phyloP scores from a whole-genome alignment of 1,140 invertebrate genomes.

The Andricus grossulariae region DNA sequence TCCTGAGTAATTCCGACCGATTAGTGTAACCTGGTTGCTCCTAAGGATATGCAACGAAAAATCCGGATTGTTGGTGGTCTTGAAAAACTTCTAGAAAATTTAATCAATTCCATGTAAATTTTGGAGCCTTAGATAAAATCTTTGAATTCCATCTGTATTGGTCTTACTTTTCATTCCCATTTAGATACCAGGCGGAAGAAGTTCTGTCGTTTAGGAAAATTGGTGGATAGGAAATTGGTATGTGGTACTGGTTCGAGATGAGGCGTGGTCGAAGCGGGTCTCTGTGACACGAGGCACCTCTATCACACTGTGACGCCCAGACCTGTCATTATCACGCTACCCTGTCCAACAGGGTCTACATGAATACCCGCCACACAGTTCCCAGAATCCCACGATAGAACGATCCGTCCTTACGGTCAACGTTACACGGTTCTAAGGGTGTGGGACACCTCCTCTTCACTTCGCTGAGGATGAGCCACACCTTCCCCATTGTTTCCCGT shows the following conservation, averaged over 20 bases:
- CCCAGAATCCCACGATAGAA: constrained; percentile 41
- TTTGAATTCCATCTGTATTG: too few species aligned
- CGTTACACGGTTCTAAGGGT: constrained; percentile 46
- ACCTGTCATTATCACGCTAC: constrained; percentile 75
- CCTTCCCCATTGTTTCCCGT: constrained; percentile 65
- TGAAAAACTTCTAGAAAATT: neutral
- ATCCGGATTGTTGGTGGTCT: neutral
- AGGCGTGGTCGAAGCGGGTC: constrained; percentile 68
- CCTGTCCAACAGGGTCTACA: constrained; percentile 56
- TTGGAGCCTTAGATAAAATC: too few species aligned
- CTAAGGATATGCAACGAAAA: too few species aligned
- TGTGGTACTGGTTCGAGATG: constrained; percentile 32
- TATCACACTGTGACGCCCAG: constrained; percentile 69
- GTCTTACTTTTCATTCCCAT: neutral
- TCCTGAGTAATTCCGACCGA: neutral
- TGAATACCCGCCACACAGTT: constrained; percentile 57
- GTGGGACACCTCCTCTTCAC: constrained; percentile 49
- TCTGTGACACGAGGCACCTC: constrained; percentile 69
- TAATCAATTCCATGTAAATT: neutral
- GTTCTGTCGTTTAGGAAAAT: constrained; percentile 1
- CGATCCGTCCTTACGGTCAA: constrained; percentile 50
- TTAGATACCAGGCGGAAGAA: neutral
- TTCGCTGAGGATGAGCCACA: constrained; percentile 55
- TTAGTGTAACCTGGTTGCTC: too few species aligned
- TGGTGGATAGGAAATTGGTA: constrained; percentile 23